Base-by-base conservation (phyloP, 2,797 vertebrate genomes). In the Kryptolebias ocellatus region DNA sequence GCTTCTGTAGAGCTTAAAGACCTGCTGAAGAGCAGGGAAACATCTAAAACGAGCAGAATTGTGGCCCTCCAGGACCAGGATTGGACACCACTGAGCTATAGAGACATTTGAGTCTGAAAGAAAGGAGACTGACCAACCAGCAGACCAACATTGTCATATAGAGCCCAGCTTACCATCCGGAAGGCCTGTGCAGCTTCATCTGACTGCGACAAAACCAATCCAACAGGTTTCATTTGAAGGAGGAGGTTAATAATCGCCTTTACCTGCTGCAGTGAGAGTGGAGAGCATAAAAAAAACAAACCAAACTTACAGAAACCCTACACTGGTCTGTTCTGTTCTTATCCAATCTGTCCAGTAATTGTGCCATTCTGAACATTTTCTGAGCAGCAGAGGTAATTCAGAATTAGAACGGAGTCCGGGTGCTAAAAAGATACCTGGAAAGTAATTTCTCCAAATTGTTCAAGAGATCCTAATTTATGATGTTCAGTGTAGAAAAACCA, bases 371-470 rank as follows among this genome's bases (percentile, higher is more conserved):
- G 53, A 12, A 10, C 16, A 39, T 51, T 47, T 56, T 61, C 44
- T 0, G 50, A 47, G 24, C 54, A n/a, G 14, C 6, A 18, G n/a
- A 20, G 10, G 27, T 14, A 56, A 75, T 64, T 50, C 60, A 16
- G 65, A 79, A 67, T 34, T 50, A 6, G 4, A 27, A 4, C 58
- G 16, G 24, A 51, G 49, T 49, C 44, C 27, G 16, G 14, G 20
- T 44, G 53, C 20, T 62, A 64, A 74, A 55, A 24, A 50, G 34
- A 53, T 18, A 34, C 20, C 12, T 45, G 46, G 37, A 63, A 64
- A 71, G 52, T 49, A n/a, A 70, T 75, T 72, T 64, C 46, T 29
- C 51, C 20, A 28, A 79, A 71, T n/a, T 24, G 44, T 70, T 67
- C 27, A 42, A 17, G 10, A 45, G 53, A 52, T 1, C 8, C 31